Conservation (phyloP, 2,113 vertebrate genomes). For the Sinocyclocheilus anophthalmus region DNA sequence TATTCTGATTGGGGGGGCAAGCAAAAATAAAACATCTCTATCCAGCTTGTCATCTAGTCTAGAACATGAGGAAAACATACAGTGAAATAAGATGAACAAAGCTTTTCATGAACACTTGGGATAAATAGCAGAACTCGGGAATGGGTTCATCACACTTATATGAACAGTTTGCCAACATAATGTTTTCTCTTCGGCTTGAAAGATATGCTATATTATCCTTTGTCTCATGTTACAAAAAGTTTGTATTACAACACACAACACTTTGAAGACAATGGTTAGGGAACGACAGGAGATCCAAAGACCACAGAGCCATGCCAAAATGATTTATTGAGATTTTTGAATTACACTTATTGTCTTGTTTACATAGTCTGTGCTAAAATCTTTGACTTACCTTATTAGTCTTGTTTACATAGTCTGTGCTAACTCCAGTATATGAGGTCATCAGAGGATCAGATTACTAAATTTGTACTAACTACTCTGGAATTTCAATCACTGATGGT, state of each 20-base stretch:
- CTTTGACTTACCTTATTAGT: conserved; percentile 9
- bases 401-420: background rate
- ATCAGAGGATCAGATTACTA: background rate
- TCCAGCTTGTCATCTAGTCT: background rate
- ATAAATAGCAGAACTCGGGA: background rate
- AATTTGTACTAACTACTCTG: background rate
- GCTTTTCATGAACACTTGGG: background rate
- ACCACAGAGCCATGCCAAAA: background rate
- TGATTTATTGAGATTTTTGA: background rate
- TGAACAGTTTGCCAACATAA: background rate
- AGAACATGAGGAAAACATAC: conserved; percentile 5
- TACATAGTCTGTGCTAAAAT: background rate
- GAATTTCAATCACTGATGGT: background rate
- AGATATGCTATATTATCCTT: background rate
- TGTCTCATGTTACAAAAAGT: background rate
- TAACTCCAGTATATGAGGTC: background rate
- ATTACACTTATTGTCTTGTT: conserved; percentile 4
- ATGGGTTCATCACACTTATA: background rate
- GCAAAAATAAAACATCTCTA: conserved; percentile 30
- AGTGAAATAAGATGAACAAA: background rate
- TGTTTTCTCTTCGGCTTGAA: conserved; percentile 1
- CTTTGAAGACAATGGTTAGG: conserved; percentile 24
- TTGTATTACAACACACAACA: background rate
- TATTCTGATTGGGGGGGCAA: background rate
- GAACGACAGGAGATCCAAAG: background rate